A percentile compares a stretch with the other conserved stretches of the same genome.
Conservation (phyloP, 2,888 invertebrate species). For the Lutraria lutraria region DNA sequence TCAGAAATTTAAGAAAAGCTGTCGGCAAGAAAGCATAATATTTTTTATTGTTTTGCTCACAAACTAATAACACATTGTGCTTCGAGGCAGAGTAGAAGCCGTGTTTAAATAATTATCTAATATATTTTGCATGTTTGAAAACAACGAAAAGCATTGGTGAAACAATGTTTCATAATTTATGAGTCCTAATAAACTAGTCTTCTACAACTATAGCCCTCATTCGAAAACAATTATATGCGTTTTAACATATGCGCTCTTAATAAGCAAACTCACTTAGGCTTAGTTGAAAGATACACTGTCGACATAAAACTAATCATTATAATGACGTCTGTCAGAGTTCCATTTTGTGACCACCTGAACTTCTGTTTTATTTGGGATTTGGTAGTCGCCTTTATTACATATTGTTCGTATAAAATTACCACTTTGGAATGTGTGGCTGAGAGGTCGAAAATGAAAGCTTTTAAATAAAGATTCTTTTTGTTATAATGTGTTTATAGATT, state of each 20-base stretch:
- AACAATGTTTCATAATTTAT: conserved; percentile 8
- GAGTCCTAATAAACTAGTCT: conserved; percentile 5
- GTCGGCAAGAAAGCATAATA: background rate
- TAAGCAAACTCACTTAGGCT: background rate
- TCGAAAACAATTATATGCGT: conserved; percentile 19
- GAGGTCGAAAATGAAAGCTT: too few relatives aligned
- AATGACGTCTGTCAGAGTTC: background rate
- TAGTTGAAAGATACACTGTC: background rate
- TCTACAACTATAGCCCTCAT: conserved; percentile 9
- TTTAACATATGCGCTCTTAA: conserved; percentile 6
- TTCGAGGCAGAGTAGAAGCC: background rate
- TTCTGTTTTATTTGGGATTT: background rate
- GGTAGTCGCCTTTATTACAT: background rate
- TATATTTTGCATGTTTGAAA: conserved; percentile 2
- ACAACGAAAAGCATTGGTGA: conserved; percentile 4
- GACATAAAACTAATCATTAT: conserved; percentile 4
- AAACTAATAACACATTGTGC: conserved; percentile 7
- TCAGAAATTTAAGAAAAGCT: background rate
- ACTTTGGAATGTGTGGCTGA: too few relatives aligned
- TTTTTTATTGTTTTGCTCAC: background rate
- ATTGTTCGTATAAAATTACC: background rate
- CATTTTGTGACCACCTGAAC: background rate
- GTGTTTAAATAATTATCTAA: conserved; percentile 12
- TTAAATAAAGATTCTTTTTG: too few relatives aligned
- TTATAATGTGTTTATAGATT: too few relatives aligned